Conservation (phyloP, 2,113 vertebrate species). For the Hydropotes inermis region DNA sequence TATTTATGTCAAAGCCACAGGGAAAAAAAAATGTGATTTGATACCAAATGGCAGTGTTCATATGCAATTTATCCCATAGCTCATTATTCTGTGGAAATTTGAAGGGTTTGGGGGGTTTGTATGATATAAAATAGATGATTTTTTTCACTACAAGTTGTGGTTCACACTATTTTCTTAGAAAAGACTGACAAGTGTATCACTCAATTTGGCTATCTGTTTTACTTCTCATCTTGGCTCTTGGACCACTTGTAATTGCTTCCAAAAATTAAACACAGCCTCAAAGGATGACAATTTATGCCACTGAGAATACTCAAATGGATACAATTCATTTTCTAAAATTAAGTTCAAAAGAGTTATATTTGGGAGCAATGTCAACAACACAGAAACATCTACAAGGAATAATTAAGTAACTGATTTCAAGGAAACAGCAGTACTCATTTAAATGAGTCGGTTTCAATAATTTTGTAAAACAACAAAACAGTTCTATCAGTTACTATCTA, state of each 20-base stretch:
- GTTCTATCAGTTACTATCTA: background rate
- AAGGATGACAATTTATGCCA: background rate
- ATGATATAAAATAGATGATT: background rate
- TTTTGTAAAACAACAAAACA: background rate
- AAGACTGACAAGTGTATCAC: background rate
- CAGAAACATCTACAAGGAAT: background rate
- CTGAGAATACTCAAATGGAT: background rate
- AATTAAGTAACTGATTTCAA: background rate
- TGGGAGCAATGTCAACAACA: background rate
- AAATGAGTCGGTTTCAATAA: background rate
- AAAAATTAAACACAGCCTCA: background rate
- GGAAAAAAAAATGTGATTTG: slow-evolving; percentile 3
- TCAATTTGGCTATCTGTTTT: background rate
- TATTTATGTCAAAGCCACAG: background rate
- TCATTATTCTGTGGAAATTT: background rate
- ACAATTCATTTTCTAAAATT: background rate
- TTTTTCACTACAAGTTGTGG: background rate
- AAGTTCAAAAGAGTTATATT: background rate
- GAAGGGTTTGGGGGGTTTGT: background rate
- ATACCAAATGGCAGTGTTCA: background rate
- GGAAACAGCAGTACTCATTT: background rate
- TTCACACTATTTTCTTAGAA: background rate
- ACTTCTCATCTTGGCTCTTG: background rate
- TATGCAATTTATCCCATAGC: background rate
- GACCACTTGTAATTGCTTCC: background rate